Evolutionary conservation across 2,113 vertebrate genomes (phyloP), one percentile per base, ranked within the genome.

Genomic region (Python bivittatus): DNA sequence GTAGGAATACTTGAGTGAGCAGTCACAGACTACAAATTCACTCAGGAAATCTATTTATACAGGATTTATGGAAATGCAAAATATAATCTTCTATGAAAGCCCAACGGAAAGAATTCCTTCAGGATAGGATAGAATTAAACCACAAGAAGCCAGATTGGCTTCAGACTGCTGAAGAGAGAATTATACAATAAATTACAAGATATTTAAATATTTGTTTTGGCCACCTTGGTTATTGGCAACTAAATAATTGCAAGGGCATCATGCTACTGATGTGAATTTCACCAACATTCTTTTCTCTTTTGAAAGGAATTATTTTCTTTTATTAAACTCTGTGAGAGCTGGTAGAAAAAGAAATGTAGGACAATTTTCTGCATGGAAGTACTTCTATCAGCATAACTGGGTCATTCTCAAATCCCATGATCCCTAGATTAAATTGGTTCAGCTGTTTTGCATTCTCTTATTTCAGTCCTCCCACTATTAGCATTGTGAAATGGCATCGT

Each of bases 391-490:
- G 48, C 9, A 88, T 83, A 92, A 88, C 91, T 88, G 27, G 38
- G 86, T 83, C 86, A 79, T 57, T 42, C 23, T 58, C 86, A 92
- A n/a, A 83, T 11, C 10, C 33, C 57, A 42, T 88, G 9, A 64
- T 58, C 64, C 10, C 42, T 52, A 33, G 64, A 88, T 88, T 88
- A n/a, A 88, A 88, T 92, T 83, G 53, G 68, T 58, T 92, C 86
- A 79, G 10, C 52, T 33, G 9, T 53, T 92, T 27, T 79, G 48
- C 27, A 68, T 57, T 88, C 86, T 87, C 33, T 88, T 88, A 88
- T 88, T 88, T 83, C 38, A 88, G 88, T 58, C 68, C 61, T 56
- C 64, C 27, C 53, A 88, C 25, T n/a, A 48, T 52, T 88, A 60
- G 42, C 68, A 57, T 58, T 83, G 42, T 52, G 86, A n/a, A 54